These are phyloP conservation scores for Ganaspis brasiliensis DNA, from an alignment of 2,888 invertebrate species.

Conservation along the genomic window DNA sequence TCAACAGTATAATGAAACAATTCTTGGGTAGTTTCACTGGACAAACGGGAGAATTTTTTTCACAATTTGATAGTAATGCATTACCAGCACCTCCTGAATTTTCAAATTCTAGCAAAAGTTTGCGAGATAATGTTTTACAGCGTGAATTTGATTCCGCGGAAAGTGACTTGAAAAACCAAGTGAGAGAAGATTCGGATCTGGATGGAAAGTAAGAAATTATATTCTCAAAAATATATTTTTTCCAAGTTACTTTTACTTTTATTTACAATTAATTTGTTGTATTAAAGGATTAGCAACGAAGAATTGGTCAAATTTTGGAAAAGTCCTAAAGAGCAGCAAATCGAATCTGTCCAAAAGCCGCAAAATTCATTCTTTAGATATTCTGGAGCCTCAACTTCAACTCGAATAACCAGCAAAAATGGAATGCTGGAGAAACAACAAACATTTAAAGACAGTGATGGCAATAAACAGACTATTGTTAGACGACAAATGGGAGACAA, in stretches of 20 bases:
- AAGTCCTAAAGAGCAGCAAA: constrained; percentile 62
- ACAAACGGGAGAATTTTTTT: constrained; percentile 48
- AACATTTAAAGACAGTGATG: constrained; percentile 83
- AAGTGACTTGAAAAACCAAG: constrained; percentile 65
- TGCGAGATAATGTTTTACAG: constrained; percentile 66
- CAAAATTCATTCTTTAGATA: constrained; percentile 70
- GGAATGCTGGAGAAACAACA: constrained; percentile 83
- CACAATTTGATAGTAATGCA: constrained; percentile 53
- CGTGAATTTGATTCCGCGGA: constrained; percentile 40
- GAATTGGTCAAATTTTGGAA: constrained; percentile 72
- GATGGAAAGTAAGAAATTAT: constrained; percentile 82
- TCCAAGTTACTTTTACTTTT: not conserved
- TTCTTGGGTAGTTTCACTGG: constrained; percentile 75
- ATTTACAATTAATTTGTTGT: not conserved
- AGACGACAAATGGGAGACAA: constrained; percentile 78
- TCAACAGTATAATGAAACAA: constrained; percentile 82
- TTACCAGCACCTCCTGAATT: constrained; percentile 54
- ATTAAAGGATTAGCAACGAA: constrained; percentile 67
- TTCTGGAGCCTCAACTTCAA: constrained; percentile 82
- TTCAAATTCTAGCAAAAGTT: constrained; percentile 49
- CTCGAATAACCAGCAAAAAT: constrained; percentile 82
- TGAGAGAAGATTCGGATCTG: constrained; percentile 81
- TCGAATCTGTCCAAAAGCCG: constrained; percentile 69
- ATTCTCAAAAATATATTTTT: constrained; percentile 16
- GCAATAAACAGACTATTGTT: constrained; percentile 84